phyloP scores from a whole-genome alignment of 2,113 vertebrate species.

The Cheirogaleus medius region DNA sequence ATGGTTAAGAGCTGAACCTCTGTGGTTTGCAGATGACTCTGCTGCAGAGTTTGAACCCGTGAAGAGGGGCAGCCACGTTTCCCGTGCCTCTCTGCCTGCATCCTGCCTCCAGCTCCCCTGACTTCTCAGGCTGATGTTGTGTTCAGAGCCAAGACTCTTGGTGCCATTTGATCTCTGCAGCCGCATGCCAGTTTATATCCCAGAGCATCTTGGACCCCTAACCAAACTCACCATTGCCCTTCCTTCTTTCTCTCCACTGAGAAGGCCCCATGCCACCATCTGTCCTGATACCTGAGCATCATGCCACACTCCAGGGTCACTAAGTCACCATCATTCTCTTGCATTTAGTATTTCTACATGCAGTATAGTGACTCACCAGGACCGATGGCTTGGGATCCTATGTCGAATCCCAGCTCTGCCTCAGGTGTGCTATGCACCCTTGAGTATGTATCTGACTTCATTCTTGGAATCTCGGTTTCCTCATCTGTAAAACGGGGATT shows the following conservation, averaged over 20 bases:
- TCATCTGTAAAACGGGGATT: background rate
- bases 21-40: background rate
- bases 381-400: background rate
- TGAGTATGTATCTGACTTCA: background rate
- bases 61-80: background rate
- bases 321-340: background rate
- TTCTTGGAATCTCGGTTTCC: background rate
- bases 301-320: background rate
- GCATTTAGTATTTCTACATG: background rate
- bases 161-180: background rate
- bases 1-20: background rate
- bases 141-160: too few species aligned
- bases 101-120: background rate
- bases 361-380: background rate
- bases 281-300: background rate
- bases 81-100: background rate
- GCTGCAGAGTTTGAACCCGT: background rate
- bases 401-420: background rate
- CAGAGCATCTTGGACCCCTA: background rate
- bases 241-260: background rate
- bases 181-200: background rate
- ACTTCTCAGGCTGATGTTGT: background rate
- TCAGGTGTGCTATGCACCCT: background rate
- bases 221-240: background rate
- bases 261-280: background rate